phyloP scores from a whole-genome alignment of 2,113 vertebrate species.

The Formicarius rufipectus region DNA sequence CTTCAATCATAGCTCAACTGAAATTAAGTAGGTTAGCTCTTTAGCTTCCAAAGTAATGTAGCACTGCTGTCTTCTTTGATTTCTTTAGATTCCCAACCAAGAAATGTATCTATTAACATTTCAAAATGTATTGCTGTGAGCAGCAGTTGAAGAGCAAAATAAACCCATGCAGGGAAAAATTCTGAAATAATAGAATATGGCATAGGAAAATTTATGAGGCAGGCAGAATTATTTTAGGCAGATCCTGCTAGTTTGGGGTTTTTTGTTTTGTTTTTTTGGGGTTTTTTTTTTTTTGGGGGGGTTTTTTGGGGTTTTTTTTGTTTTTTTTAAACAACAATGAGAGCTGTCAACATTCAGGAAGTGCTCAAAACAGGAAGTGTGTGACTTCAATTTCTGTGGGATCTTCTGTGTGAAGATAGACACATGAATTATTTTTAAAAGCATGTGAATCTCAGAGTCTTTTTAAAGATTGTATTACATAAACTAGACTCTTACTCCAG shows the following conservation, averaged over 20 bases:
- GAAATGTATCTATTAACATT: background rate
- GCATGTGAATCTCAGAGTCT: slow-evolving; percentile 14
- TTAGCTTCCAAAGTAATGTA: background rate
- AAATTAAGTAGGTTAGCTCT: background rate
- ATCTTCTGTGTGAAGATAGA: slow-evolving; percentile 16
- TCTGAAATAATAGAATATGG: background rate
- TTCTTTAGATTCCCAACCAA: background rate
- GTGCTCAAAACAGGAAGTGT: background rate
- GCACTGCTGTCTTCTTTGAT: background rate
- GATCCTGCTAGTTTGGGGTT: too few relatives aligned
- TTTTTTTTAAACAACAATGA: background rate
- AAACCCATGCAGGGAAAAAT: background rate
- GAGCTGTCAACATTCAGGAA: slow-evolving; percentile 16
- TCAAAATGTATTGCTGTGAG: background rate
- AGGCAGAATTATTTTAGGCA: background rate
- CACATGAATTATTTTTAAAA: slow-evolving; percentile 32
- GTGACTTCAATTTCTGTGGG: slow-evolving; percentile 11
- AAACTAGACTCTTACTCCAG: background rate
- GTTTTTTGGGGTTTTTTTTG: too few relatives aligned
- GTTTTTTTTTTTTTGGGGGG: too few relatives aligned
- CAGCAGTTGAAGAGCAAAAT: background rate
- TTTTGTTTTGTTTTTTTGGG: too few relatives aligned
- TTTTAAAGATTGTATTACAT: background rate
- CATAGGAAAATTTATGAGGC: background rate
- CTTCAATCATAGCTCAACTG: background rate